A percentile compares a stretch with the other conserved stretches of the same genome.
Evolutionary conservation across 2,888 invertebrate species (phyloP).

Genomic region (Nasonovia ribisnigri): DNA sequence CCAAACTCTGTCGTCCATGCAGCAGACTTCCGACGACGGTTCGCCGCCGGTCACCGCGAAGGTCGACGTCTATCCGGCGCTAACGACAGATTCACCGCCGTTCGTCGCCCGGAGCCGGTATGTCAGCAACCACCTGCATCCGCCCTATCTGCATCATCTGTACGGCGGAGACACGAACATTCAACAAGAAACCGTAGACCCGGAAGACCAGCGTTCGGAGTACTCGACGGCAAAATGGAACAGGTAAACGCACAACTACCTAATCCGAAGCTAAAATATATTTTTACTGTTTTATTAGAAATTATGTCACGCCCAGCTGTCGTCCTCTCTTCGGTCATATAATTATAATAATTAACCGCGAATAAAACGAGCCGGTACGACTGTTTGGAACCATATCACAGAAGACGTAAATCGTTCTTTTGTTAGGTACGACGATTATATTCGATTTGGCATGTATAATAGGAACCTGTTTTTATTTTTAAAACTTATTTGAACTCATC

Average conservation of each 20-base stretch:
- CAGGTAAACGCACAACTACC: background rate
- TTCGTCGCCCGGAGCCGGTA: background rate
- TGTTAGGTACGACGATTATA: background rate
- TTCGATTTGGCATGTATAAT: background rate
- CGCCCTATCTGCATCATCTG: background rate
- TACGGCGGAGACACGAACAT: background rate
- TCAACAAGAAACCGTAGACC: background rate
- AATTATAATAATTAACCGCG: background rate
- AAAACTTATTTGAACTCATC: background rate
- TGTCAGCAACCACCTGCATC: background rate
- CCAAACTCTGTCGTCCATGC: background rate
- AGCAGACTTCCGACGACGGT: background rate
- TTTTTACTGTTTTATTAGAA: background rate
- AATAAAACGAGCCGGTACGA: background rate
- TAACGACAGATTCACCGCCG: background rate
- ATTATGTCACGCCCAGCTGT: background rate
- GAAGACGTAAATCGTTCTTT: background rate
- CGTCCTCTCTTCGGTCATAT: background rate
- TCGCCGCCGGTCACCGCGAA: background rate
- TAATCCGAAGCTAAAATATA: background rate
- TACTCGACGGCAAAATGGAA: conserved; percentile 5
- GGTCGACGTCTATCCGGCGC: background rate
- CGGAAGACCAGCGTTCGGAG: background rate
- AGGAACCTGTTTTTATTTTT: background rate
- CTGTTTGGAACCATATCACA: background rate